Evolutionary conservation across 2,113 vertebrate genomes (phyloP).

Genomic region (Dissostichus mawsoni): DNA sequence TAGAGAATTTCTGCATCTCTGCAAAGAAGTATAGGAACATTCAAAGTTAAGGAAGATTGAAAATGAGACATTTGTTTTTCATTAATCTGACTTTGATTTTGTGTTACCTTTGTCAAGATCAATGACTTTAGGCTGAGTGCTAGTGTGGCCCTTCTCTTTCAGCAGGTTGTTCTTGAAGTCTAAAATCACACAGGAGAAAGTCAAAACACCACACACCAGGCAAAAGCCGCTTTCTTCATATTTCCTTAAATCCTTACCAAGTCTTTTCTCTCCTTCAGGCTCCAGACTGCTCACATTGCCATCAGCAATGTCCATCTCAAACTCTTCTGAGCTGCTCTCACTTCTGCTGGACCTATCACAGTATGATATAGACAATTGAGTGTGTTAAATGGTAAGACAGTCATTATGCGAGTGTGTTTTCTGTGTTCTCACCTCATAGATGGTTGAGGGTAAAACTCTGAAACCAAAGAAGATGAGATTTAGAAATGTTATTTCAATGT

Average conservation of each 20-base stretch:
- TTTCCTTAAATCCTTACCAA: slow-evolving; percentile 82
- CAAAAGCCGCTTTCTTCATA: slow-evolving; percentile 66
- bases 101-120: slow-evolving; percentile 92
- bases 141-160: slow-evolving; percentile 89
- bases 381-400: neutral
- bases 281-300: slow-evolving; percentile 80
- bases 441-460: slow-evolving; percentile 59
- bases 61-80: neutral
- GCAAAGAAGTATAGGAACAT: slow-evolving; percentile 30
- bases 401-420: slow-evolving; percentile 11
- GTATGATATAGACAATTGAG: neutral
- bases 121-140: slow-evolving; percentile 87
- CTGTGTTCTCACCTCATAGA: slow-evolving; percentile 65
- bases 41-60: neutral
- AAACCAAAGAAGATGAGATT: slow-evolving; percentile 44
- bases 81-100: neutral
- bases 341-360: slow-evolving; percentile 79
- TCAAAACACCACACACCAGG: neutral
- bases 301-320: slow-evolving; percentile 84
- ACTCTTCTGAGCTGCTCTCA: slow-evolving; percentile 84
- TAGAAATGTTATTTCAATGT: neutral
- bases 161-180: slow-evolving; percentile 98
- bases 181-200: slow-evolving; percentile 62
- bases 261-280: slow-evolving; percentile 76
- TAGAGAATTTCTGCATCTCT: slow-evolving; percentile 82